These are phyloP conservation scores for Cantharis nigra DNA, from an alignment of 2,888 invertebrate genomes.

Conservation along the genomic window DNA sequence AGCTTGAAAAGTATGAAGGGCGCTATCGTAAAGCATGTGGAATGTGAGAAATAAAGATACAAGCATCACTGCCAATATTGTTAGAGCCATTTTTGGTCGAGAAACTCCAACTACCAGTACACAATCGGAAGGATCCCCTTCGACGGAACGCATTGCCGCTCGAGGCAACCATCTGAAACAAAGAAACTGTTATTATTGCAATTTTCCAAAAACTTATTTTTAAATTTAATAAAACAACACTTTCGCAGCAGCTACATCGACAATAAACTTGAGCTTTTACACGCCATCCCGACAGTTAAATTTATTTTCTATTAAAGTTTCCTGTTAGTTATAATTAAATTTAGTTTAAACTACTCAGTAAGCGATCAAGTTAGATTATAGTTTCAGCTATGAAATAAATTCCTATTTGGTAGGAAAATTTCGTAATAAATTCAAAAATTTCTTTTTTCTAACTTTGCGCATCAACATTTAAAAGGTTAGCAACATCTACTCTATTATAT, in stretches of 20 bases:
- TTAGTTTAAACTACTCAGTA: background rate
- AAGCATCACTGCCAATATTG: constrained; percentile 78
- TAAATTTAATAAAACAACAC: too few species aligned
- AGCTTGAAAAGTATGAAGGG: constrained; percentile 77
- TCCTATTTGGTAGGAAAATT: background rate
- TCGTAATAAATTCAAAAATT: background rate
- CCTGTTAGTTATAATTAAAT: background rate
- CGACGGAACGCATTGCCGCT: constrained; percentile 80
- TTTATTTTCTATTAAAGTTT: background rate
- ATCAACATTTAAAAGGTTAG: background rate
- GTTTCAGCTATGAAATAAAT: background rate
- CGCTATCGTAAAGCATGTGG: constrained; percentile 84
- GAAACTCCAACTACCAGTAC: constrained; percentile 83
- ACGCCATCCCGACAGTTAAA: background rate
- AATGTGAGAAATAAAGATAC: constrained; percentile 83
- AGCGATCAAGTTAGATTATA: background rate
- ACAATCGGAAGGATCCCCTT: constrained; percentile 84
- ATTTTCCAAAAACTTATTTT: background rate
- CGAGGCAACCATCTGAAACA: constrained; percentile 78
- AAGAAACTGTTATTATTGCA: background rate
- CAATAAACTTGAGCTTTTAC: background rate
- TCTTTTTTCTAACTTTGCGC: background rate
- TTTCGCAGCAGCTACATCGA: background rate
- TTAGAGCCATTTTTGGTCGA: constrained; percentile 82
- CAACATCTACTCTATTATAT: background rate